These are phyloP conservation scores for Drosophila takahashii DNA, from an alignment of 1,140 invertebrate genomes.

Conservation along the genomic window DNA sequence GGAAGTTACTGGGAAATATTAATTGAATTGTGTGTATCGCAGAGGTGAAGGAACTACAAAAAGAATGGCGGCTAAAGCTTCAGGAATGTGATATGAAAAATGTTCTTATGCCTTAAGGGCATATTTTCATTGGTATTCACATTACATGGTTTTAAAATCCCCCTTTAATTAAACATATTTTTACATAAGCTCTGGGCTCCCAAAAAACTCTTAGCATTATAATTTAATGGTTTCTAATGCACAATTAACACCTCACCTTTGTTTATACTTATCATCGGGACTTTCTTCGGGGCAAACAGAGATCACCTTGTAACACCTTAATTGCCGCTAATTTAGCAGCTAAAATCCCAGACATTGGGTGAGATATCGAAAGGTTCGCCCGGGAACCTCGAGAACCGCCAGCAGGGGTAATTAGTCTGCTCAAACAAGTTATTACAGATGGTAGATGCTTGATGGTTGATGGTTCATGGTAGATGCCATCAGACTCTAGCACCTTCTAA, in stretches of 20 bases:
- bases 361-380: constrained; percentile 39
- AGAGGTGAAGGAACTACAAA: constrained; percentile 28
- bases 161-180: not conserved
- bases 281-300: constrained; percentile 63
- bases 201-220: not conserved
- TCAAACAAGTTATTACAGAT: constrained; percentile 49
- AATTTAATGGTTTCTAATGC: not conserved
- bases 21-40: constrained; percentile 29
- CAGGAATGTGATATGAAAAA: constrained; percentile 4
- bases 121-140: not conserved
- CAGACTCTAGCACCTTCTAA: constrained; percentile 59
- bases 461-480: constrained; percentile 10
- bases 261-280: constrained; percentile 21
- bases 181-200: not conserved
- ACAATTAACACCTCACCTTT: constrained; percentile 15
- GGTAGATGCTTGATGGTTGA: constrained; percentile 4
- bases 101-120: constrained; percentile 1
- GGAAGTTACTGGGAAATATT: constrained; percentile 38
- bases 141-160: not conserved
- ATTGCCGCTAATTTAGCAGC: constrained; percentile 68
- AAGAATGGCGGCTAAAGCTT: not conserved
- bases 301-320: constrained; percentile 77
- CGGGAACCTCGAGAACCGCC: constrained; percentile 15
- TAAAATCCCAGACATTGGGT: constrained; percentile 36
- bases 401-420: constrained; percentile 56